Conservation (phyloP, 2,113 vertebrate species). For the Vanacampus margaritifer region DNA sequence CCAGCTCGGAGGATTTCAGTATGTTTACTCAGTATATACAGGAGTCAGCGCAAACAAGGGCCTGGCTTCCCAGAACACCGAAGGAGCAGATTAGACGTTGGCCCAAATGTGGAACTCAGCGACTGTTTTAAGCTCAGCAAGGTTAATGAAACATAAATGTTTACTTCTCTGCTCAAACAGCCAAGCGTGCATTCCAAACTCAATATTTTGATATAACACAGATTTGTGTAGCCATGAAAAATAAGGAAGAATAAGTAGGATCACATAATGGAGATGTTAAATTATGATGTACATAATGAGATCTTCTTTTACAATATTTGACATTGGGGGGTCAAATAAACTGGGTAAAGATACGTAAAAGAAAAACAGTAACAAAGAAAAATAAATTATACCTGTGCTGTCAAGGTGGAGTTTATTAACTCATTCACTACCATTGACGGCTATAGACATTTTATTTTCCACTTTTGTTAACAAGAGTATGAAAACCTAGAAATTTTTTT, state of each 20-base stretch:
- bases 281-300: background rate
- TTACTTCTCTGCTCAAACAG: conserved; percentile 3
- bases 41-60: conserved; percentile 5
- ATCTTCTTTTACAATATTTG: background rate
- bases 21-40: conserved; percentile 17
- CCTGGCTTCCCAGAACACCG: conserved; percentile 5
- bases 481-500: too few species aligned
- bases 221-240: conserved; percentile 6
- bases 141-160: conserved; percentile 16
- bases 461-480: too few species aligned
- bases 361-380: too few species aligned
- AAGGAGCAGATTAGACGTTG: conserved; percentile 7
- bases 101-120: background rate
- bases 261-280: background rate
- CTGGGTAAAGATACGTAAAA: too few species aligned
- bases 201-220: conserved; percentile 15
- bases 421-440: too few species aligned
- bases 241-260: background rate
- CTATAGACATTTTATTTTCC: too few species aligned
- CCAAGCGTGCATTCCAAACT: conserved; percentile 7
- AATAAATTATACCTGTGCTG: too few species aligned
- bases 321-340: too few species aligned
- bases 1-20: conserved; percentile 6
- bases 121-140: conserved; percentile 4
- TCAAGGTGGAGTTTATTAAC: too few species aligned